Base-by-base conservation (phyloP, 2,797 vertebrate species). In the Monodelphis domestica region DNA sequence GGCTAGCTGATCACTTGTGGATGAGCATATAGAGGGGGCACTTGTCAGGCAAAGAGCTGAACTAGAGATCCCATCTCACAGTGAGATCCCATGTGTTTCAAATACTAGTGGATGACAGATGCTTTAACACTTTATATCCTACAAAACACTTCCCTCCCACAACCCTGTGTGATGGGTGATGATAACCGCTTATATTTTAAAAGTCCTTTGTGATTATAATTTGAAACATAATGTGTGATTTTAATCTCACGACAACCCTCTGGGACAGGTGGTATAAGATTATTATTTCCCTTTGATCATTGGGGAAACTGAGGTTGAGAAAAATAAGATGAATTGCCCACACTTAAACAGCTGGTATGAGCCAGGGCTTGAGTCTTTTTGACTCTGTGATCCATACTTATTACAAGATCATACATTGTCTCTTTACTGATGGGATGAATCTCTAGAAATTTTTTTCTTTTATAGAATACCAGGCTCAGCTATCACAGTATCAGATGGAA, bases 401-500 rank as follows among this genome's bases (percentile, higher is more conserved):
- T 10, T 45, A 78, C 21, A 78, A 45, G 7, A 45, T 45, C 38
- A 38, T 2, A 30, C 45, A 12, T 4, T 92, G 63, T 91, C 50
- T 91, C 63, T 53, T 90, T 92, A 55, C 59, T 57, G 56, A 53
- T 94, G 54, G 21, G 57, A 91, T 63, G 91, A 63, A 87, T 93
- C 93, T 95, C 89, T 38, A 28, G n/a, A n/a, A n/a, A n/a, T 1
- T 0, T 3, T 90, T 24, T 59, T 94, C n/a, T 54, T 10, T 87
- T 45, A 50, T 51, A 90, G 94, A 54, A 94, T 57, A 38, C 84
- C 89, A 91, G 45, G 11, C 84, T 84, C 88, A 4, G 93, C 53
- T 95, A 50, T 95, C 89, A 91, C 92, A 94, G 63, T 29, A 30
- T 92, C 50, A 87, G 57, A 78, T 29, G 89, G 87, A 97, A 95